A percentile compares a stretch with the other conserved stretches of the same genome.
Conservation (phyloP, 1,140 invertebrate species). For the Brachionus paranguensis region DNA sequence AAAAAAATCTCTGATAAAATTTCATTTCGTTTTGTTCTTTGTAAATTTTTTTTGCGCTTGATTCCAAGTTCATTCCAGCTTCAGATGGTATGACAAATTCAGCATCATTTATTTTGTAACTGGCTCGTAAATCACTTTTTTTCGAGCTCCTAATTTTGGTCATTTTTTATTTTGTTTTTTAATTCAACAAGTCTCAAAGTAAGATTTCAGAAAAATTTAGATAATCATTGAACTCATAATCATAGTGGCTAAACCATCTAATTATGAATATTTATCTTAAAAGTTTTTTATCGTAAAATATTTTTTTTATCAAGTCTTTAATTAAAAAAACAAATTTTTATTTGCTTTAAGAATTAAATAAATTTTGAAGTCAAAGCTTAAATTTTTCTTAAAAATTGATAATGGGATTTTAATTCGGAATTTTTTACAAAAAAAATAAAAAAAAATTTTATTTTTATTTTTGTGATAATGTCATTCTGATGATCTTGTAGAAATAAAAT, state of each 20-base stretch:
- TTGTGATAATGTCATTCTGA: not conserved
- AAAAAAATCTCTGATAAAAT: conserved; percentile 11
- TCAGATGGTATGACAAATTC: not conserved
- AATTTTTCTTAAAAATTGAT: not conserved
- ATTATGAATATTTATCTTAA: not conserved
- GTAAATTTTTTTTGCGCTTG: not conserved
- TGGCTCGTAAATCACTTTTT: not conserved
- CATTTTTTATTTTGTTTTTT: not conserved
- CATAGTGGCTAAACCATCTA: not conserved
- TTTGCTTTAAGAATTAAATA: not conserved
- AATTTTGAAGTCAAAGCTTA: not conserved
- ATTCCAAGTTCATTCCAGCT: not conserved
- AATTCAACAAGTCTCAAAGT: not conserved
- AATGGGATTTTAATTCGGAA: not conserved
- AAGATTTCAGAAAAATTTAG: not conserved
- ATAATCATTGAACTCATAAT: no score
- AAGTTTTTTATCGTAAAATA: not conserved
- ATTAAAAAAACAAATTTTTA: not conserved
- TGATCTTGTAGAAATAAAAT: not conserved
- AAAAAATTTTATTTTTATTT: not conserved
- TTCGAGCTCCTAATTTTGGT: not conserved
- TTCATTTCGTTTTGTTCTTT: not conserved
- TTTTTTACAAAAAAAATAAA: not conserved
- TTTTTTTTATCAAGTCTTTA: not conserved
- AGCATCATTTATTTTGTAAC: not conserved